Evolutionary conservation across 2,888 invertebrate species (phyloP), one percentile per base, ranked within the genome.

Genomic region (Parasteatoda lunata): DNA sequence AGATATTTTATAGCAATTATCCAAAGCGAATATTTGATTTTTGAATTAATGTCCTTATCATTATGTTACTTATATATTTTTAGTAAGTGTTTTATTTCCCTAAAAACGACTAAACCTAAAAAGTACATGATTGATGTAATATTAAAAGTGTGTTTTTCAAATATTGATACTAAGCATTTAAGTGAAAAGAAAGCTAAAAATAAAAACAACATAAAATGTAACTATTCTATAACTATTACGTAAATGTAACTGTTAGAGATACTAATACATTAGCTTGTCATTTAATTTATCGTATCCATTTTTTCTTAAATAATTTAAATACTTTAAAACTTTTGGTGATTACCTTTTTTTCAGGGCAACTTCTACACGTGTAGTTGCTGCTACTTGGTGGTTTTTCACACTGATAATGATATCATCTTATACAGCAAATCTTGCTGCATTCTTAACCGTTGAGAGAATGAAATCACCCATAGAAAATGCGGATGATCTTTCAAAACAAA

Each of bases 401-500:
- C 93, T 97, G 73, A 97, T 98, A 90, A 97, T 98, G 96, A 97
- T 98, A 90, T 97, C 97, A 0, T 97, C 97, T 6, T 98, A 98
- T 92, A 98, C 98, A 47, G 98, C 98, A 78, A 98, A 98, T 93
- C 93, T 98, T 90, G 98, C 98, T 72, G 98, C 98, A 8, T 98
- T 98, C 91, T 93, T 98, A 4, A 98, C 98, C 0, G 96, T 97
- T n/a, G 97, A 97, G 91, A 93, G 92, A 78, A 85, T 85, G 85
- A 91, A 91, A 48, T 91, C 96, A 8, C 97, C 98, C 0, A 98
- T 99, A 81, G 97, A 97, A 92, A 96, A 96, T 91, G 98, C 97
- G 0, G 98, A 98, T 91, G 98, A 98, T 92, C 93, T 99, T 75
- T 97, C 98, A 30, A 97, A 97, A 91, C 99, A 99, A 92, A 97